A percentile compares a stretch with the other conserved stretches of the same genome.
phyloP scores from a whole-genome alignment of 1,140 invertebrate genomes.

The Hycleus cichorii region DNA sequence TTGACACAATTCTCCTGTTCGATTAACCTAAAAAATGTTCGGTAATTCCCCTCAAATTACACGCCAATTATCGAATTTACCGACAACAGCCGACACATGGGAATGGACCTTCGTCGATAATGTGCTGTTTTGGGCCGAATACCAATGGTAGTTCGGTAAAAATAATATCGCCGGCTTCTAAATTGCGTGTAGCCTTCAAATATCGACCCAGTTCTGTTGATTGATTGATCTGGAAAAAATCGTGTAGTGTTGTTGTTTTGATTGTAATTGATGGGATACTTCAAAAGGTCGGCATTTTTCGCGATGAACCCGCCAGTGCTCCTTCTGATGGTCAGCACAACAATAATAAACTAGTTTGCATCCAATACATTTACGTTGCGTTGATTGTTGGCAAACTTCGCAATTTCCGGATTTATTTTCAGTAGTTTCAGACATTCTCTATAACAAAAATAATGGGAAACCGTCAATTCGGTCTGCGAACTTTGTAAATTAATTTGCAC shows the following conservation, averaged over 20 bases:
- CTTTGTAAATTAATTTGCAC: not conserved
- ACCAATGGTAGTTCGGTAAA: constrained; percentile 63
- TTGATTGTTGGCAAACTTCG: constrained; percentile 42
- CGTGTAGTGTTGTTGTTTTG: constrained; percentile 32
- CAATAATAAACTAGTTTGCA: constrained; percentile 63
- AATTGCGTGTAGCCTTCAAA: constrained; percentile 61
- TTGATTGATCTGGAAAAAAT: not conserved
- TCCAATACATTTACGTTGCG: constrained; percentile 53
- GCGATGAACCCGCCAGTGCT: constrained; percentile 62
- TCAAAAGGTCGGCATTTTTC: constrained; percentile 44
- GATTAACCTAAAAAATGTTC: constrained; percentile 48
- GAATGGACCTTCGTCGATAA: constrained; percentile 31
- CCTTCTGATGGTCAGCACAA: constrained; percentile 60
- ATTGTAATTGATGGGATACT: not conserved
- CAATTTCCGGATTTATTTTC: constrained; percentile 5
- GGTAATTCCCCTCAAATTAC: constrained; percentile 50
- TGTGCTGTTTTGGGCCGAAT: constrained; percentile 54
- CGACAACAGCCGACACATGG: constrained; percentile 55
- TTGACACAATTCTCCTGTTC: not conserved
- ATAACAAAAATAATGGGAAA: not conserved
- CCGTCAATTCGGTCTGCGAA: not conserved
- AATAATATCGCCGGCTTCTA: constrained; percentile 65
- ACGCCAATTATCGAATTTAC: constrained; percentile 32
- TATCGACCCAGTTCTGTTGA: constrained; percentile 47
- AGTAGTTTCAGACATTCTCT: not conserved